Evolutionary conservation across 2,113 vertebrate genomes (phyloP).

Genomic region (Sisor rabdophorus): DNA sequence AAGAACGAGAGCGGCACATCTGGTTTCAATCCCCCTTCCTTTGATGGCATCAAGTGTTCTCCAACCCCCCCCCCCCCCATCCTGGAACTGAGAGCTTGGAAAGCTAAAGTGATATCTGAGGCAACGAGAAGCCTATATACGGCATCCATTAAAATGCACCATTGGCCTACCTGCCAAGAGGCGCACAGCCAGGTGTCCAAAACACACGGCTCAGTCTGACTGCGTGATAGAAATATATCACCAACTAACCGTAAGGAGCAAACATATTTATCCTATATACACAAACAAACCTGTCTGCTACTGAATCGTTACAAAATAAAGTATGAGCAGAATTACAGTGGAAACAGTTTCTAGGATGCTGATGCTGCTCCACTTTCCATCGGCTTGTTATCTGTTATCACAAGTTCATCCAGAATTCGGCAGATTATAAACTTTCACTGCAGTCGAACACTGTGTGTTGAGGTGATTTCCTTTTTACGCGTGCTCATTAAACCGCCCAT

Average conservation of each 20-base stretch:
- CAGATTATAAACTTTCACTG: background rate
- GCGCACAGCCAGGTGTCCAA: constrained; percentile 41
- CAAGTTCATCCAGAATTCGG: background rate
- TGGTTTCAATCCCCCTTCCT: constrained; percentile 93
- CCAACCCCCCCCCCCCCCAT: constrained; percentile 52
- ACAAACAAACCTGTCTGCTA: no score
- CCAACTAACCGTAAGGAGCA: background rate
- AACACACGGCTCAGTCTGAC: constrained; percentile 8
- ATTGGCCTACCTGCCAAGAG: constrained; percentile 52
- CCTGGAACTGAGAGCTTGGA: constrained; percentile 82
- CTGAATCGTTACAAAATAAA: no score
- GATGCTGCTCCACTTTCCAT: background rate
- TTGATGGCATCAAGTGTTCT: constrained; percentile 99
- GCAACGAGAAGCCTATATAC: constrained; percentile 75
- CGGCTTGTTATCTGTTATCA: background rate
- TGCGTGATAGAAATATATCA: background rate
- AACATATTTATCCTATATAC: background rate
- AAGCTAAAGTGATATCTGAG: constrained; percentile 79
- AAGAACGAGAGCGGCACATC: constrained; percentile 86
- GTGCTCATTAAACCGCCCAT: background rate
- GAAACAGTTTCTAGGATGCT: no score
- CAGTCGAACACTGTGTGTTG: background rate
- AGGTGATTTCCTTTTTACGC: background rate
- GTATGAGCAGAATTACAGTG: background rate
- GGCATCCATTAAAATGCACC: constrained; percentile 65